Base-by-base conservation (phyloP, 2,113 vertebrate species). In the Ciconia boyciana region DNA sequence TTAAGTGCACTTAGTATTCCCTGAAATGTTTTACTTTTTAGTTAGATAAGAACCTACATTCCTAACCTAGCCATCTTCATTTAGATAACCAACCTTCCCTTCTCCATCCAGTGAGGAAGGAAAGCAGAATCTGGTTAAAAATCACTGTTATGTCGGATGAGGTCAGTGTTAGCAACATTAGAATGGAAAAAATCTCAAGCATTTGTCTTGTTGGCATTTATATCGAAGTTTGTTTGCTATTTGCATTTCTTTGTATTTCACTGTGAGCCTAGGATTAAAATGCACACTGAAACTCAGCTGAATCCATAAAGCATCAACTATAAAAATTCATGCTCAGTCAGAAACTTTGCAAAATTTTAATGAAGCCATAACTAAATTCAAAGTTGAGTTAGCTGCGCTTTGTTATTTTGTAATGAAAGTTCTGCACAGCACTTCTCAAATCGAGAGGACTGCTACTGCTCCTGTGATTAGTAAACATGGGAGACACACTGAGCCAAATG, bases 161-260 rank as follows among this genome's bases (percentile, higher is more conserved):
- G 74, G 83, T 92, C 94, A 95, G 65, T 3, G 31, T 65, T 82
- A 84, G 83, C 77, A 93, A 49, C 22, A 69, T 55, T 87, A 93
- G 83, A 92, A 89, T 15, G 5, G 52, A 72, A 94, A 95, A 74
- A 96, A 87, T 57, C 72, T 82, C 65, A 82, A 89, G 48, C 78
- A 94, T 97, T 96, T 94, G 43, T 95, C 96, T 97, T 91, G 75
- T 83, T 96, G 95, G 84, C 96, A 93, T 96, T 95, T 97, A 95
- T 95, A 94, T 85, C 1, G 51, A 87, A 91, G 78, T 95, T 95
- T 91, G 87, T 95, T 97, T 95, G 88, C 85, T 32, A 96, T 96
- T 96, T 95, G 87, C 89, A 95, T 97, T 94, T 88, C 93, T 97
- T 96, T 93, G 82, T 96, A 96, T 97, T 96, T 96, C 91, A 93